Evolutionary conservation across 2,888 invertebrate species (phyloP).

Genomic region (Keiferia lycopersicella): DNA sequence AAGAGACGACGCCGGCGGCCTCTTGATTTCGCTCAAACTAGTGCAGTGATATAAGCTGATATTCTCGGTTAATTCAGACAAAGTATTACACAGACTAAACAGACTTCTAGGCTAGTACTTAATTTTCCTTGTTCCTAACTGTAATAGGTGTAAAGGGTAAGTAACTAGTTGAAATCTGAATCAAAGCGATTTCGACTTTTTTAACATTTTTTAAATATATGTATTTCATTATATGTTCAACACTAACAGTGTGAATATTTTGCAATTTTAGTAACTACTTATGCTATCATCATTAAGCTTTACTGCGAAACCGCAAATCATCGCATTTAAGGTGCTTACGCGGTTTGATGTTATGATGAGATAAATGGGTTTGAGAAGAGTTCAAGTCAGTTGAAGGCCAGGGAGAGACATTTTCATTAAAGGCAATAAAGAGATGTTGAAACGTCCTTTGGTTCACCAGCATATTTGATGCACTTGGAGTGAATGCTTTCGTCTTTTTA

Average conservation of each 20-base stretch:
- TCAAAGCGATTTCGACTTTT: too few relatives aligned
- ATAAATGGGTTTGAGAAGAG: not conserved
- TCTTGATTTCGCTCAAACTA: not conserved
- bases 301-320: not conserved
- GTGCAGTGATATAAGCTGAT: conserved; percentile 2
- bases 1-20: not conserved
- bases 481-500: too few relatives aligned
- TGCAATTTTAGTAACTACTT: not conserved
- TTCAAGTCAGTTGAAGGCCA: conserved; percentile 1
- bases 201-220: too few relatives aligned
- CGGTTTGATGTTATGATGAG: not conserved
- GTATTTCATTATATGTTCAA: too few relatives aligned
- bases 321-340: not conserved
- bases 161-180: too few relatives aligned
- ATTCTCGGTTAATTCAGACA: not conserved
- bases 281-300: conserved; percentile 2
- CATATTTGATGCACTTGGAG: not conserved
- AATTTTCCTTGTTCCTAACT: too few relatives aligned
- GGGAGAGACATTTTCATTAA: not conserved
- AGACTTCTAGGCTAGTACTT: too few relatives aligned
- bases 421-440: not conserved
- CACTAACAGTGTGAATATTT: not conserved
- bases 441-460: not conserved
- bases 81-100: not conserved
- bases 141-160: too few relatives aligned